These are phyloP conservation scores for Coenonympha glycerion DNA, from an alignment of 2,888 invertebrate genomes.

Conservation along the genomic window DNA sequence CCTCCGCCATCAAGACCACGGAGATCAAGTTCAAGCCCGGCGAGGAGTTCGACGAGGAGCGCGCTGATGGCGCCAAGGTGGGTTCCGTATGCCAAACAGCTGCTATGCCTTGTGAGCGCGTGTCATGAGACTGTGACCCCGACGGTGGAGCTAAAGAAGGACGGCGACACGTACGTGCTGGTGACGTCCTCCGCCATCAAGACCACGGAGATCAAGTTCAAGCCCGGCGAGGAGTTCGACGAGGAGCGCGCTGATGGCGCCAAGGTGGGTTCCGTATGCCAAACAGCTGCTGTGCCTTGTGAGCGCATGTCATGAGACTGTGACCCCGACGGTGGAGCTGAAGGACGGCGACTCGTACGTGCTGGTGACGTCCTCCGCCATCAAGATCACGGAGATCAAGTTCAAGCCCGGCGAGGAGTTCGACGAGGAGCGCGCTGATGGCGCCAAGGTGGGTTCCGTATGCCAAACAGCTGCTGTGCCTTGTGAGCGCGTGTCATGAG, in stretches of 20 bases:
- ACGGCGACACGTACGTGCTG: slow-evolving; percentile 84
- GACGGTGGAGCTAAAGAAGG: slow-evolving; percentile 85
- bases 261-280: slow-evolving; percentile 77
- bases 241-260: slow-evolving; percentile 94
- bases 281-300: no score
- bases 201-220: slow-evolving; percentile 87
- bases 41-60: slow-evolving; percentile 92
- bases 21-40: slow-evolving; percentile 88
- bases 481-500: no score
- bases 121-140: no score
- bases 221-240: slow-evolving; percentile 89
- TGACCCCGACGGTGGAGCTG: slow-evolving; percentile 90
- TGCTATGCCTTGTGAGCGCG: no score
- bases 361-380: slow-evolving; percentile 89
- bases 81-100: no score
- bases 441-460: slow-evolving; percentile 81
- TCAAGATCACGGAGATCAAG: slow-evolving; percentile 88
- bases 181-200: slow-evolving; percentile 93
- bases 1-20: slow-evolving; percentile 92
- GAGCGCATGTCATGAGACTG: no score
- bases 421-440: slow-evolving; percentile 93
- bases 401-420: slow-evolving; percentile 92
- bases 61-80: slow-evolving; percentile 92
- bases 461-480: no score
- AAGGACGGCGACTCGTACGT: slow-evolving; percentile 84